These are phyloP conservation scores for Ranitomeya imitator DNA, from an alignment of 2,113 vertebrate species.

Conservation along the genomic window DNA sequence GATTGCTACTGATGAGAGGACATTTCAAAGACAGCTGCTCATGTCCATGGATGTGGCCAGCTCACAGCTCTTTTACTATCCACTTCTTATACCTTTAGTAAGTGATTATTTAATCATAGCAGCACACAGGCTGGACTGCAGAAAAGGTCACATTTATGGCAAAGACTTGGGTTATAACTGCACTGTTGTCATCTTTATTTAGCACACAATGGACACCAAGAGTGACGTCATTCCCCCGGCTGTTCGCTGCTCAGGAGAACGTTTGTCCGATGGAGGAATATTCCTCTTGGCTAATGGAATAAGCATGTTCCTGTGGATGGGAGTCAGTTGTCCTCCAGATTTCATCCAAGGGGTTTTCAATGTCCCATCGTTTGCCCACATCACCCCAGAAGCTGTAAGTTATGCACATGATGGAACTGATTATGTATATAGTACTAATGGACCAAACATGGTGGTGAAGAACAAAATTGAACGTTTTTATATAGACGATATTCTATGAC, in stretches of 20 bases:
- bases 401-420: neutral
- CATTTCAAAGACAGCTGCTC: constrained; percentile 81
- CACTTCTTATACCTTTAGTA: constrained; percentile 87
- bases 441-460: neutral
- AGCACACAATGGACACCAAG: constrained; percentile 83
- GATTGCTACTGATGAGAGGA: constrained; percentile 82
- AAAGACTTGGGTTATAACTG: neutral
- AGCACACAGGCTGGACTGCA: too few relatives aligned
- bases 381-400: constrained; percentile 80
- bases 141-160: neutral
- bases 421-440: neutral
- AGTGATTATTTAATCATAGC: constrained; percentile 57
- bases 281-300: constrained; percentile 89
- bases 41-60: constrained; percentile 88
- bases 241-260: constrained; percentile 86
- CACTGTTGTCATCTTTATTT: neutral
- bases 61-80: constrained; percentile 90
- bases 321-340: constrained; percentile 80
- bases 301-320: constrained; percentile 87
- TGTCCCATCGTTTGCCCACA: constrained; percentile 84
- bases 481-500: neutral
- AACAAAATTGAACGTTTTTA: too few relatives aligned
- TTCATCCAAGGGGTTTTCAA: constrained; percentile 89
- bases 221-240: constrained; percentile 70
- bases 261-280: constrained; percentile 81